Conservation (phyloP, 2,797 vertebrate species). For the Peromyscus eremicus region DNA sequence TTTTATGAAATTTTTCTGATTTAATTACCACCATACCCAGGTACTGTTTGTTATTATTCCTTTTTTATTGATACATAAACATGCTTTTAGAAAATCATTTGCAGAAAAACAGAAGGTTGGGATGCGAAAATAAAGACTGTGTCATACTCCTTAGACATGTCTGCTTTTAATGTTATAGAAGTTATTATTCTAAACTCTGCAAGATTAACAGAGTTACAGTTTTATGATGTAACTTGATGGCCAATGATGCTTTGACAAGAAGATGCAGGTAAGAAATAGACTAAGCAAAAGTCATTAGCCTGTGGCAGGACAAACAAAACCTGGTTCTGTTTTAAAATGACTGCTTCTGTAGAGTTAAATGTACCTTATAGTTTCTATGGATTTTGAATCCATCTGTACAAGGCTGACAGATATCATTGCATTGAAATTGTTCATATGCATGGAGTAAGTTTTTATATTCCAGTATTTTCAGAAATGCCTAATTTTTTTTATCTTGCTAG, state of each 20-base stretch:
- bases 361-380: not conserved
- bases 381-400: not conserved
- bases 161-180: not conserved
- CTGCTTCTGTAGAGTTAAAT: not conserved
- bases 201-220: not conserved
- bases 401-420: not conserved
- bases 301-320: not conserved
- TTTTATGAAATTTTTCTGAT: not conserved
- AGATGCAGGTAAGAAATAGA: not conserved
- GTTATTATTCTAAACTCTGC: not conserved
- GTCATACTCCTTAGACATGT: not conserved
- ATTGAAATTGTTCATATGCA: rapidly evolving
- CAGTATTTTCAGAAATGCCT: not conserved
- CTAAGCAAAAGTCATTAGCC: too few species aligned
- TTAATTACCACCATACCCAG: not conserved
- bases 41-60: not conserved
- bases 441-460: not conserved
- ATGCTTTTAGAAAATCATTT: not conserved
- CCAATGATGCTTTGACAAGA: not conserved
- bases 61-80: not conserved
- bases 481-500: not conserved
- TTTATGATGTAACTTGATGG: not conserved
- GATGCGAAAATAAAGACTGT: not conserved
- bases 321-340: not conserved
- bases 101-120: not conserved